Base-by-base conservation (phyloP, 2,113 vertebrate species). In the Urocolius indicus region DNA sequence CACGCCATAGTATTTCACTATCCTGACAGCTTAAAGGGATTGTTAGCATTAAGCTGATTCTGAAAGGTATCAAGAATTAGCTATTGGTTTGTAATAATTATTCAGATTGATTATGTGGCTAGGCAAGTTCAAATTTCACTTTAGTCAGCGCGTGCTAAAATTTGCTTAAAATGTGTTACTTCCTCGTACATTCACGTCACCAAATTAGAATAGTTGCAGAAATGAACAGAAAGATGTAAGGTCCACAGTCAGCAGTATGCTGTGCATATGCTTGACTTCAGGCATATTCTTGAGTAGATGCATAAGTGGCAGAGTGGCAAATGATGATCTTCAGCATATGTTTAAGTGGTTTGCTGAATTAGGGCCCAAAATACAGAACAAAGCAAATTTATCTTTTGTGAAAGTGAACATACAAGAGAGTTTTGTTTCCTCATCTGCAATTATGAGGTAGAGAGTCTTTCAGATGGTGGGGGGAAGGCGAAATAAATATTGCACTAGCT, bases 221-320 rank as follows among this genome's bases (percentile, higher is more conserved):
- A 91, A 81, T 36, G 41, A 89, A 58, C 66, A 69, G 66, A 79
- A 92, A 1, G 77, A 87, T 87, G 6, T 5, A 36, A 85, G 87
- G 93, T 68, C 81, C 67, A 26, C 66, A 75, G 69, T 82, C 84
- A 91, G 78, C 84, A 82, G 62, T 14, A 66, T 48, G 69, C 77
- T 91, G 84, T 87, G 84, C 91, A 83, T 94, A 93, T 96, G 87
- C 84, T 90, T 97, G 87, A 89, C 93, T 93, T 94, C 62, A 91
- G 94, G 95, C 59, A 0, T 46, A 34, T 89, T 92, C 86, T 43
- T 71, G 54, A 79, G 58, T 73, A 76, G 74, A 89, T 91, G 71
- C 38, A 5, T 54, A 91, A 94, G 66, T 89, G 51, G 54, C 54
- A 34, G 59, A 79, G 30, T 76, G 81, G 74, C 51, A 87, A 93